Percentiles rank a stretch among this genome's conserved stretches.
Evolutionary conservation across 1,140 invertebrate species (phyloP).

Genomic region (Metaphire vulgaris): DNA sequence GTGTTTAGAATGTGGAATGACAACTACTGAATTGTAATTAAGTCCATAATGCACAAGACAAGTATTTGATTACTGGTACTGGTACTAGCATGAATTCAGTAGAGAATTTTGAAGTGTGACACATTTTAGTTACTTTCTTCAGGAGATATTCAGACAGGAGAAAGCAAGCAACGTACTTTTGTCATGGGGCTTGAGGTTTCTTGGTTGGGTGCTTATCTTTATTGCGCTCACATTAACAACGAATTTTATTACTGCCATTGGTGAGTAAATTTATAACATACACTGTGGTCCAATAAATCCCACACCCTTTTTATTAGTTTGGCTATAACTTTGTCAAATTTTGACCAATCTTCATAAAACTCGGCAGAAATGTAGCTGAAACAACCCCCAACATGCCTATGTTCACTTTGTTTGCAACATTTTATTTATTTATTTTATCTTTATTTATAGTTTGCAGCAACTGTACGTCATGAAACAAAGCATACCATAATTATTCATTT

Average conservation of each 20-base stretch:
- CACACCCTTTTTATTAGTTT: not conserved
- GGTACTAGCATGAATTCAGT: too few relatives aligned
- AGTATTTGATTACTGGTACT: too few relatives aligned
- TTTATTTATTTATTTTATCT: not conserved
- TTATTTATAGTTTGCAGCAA: too few relatives aligned
- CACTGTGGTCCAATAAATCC: conserved; percentile 7
- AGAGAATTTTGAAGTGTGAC: too few relatives aligned
- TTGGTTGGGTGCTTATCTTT: conserved; percentile 63
- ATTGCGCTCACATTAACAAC: conserved; percentile 62
- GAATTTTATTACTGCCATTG: conserved; percentile 57
- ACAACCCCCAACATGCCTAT: not conserved
- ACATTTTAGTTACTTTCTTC: too few relatives aligned
- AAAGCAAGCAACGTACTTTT: conserved; percentile 56
- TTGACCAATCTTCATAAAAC: not conserved
- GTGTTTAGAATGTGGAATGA: too few relatives aligned
- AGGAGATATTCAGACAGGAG: conserved; percentile 63
- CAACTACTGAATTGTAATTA: too few relatives aligned
- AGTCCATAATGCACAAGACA: too few relatives aligned
- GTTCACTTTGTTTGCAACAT: not conserved
- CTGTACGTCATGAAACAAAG: too few relatives aligned
- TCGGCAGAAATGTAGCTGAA: not conserved
- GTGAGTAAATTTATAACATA: conserved; percentile 46
- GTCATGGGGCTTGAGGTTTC: conserved; percentile 59
- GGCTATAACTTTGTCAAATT: not conserved
- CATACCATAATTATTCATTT: too few relatives aligned